Conservation (phyloP, 2,797 vertebrate species). For the Coranthus polyacanthus region DNA sequence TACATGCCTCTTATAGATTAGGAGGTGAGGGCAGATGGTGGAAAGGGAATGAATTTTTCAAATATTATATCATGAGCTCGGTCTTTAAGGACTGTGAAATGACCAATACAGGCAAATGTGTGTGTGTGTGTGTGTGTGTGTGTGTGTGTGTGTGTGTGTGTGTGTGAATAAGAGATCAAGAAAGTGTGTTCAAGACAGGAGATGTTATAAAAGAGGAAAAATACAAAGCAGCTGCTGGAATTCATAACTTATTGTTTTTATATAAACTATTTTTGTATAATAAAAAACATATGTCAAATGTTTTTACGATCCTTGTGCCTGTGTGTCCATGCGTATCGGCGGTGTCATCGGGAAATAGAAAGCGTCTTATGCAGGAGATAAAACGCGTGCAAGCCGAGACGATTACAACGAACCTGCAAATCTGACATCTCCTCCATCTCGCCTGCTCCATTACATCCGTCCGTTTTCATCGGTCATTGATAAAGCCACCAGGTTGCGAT, state of each 20-base stretch:
- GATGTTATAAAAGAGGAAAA: conserved; percentile 60
- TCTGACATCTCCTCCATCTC: conserved; percentile 27
- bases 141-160: conserved; percentile 6
- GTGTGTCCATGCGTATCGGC: conserved; percentile 23
- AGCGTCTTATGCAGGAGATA: conserved; percentile 29
- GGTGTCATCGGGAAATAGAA: conserved; percentile 3
- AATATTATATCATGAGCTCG: conserved; percentile 30
- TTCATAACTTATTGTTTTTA: conserved; percentile 93
- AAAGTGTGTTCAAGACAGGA: conserved; percentile 16
- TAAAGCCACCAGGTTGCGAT: background rate
- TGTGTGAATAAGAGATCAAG: conserved; percentile 21
- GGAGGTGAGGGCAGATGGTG: conserved; percentile 24
- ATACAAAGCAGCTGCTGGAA: conserved; percentile 71
- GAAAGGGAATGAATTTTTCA: conserved; percentile 23
- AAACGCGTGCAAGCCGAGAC: conserved; percentile 12
- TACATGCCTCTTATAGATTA: conserved; percentile 3
- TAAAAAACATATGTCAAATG: conserved; percentile 65
- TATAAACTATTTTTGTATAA: conserved; percentile 95
- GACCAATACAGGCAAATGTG: conserved; percentile 21
- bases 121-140: conserved; percentile 10
- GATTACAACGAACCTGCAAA: conserved; percentile 4
- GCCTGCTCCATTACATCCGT: too few relatives aligned
- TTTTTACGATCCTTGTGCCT: conserved; percentile 18
- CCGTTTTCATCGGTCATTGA: conserved; percentile 4
- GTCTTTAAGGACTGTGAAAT: conserved; percentile 48